Conservation (phyloP, 2,797 vertebrate genomes). For the Oryzias dopingdopingensis region DNA sequence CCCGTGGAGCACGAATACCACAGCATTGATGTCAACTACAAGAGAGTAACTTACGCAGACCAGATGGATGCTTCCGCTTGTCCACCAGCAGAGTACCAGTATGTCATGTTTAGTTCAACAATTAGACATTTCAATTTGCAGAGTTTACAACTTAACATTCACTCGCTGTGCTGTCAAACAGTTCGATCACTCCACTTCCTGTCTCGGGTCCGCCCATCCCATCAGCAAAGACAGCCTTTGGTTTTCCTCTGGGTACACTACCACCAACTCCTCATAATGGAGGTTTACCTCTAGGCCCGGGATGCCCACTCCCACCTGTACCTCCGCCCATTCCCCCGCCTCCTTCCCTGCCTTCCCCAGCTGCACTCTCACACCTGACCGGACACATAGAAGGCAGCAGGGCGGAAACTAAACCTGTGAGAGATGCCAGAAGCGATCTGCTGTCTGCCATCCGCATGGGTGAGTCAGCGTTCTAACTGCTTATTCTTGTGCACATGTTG, state of each 20-base stretch:
- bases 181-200: slow-evolving; percentile 71
- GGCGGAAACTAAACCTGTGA: slow-evolving; percentile 71
- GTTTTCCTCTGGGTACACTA: slow-evolving; percentile 68
- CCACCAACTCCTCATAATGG: slow-evolving; percentile 58
- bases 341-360: slow-evolving; percentile 53
- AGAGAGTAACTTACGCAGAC: slow-evolving; percentile 79
- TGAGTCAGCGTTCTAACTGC: slow-evolving; percentile 42
- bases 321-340: slow-evolving; percentile 73
- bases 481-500: not conserved
- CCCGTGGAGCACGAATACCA: slow-evolving; percentile 88
- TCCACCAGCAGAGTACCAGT: slow-evolving; percentile 85
- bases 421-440: slow-evolving; percentile 84
- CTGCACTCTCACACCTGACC: slow-evolving; percentile 32
- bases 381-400: slow-evolving; percentile 65
- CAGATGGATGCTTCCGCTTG: slow-evolving; percentile 64
- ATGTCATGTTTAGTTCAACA: slow-evolving; percentile 18
- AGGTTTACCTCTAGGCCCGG: slow-evolving; percentile 44
- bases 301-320: slow-evolving; percentile 63
- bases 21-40: slow-evolving; percentile 80
- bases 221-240: slow-evolving; percentile 83
- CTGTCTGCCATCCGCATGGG: slow-evolving; percentile 89
- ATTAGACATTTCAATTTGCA: slow-evolving; percentile 7
- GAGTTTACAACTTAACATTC: slow-evolving; percentile 21
- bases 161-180: slow-evolving; percentile 54
- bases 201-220: slow-evolving; percentile 78